Evolutionary conservation across 2,113 vertebrate genomes (phyloP).

Genomic region (Strix aluco): DNA sequence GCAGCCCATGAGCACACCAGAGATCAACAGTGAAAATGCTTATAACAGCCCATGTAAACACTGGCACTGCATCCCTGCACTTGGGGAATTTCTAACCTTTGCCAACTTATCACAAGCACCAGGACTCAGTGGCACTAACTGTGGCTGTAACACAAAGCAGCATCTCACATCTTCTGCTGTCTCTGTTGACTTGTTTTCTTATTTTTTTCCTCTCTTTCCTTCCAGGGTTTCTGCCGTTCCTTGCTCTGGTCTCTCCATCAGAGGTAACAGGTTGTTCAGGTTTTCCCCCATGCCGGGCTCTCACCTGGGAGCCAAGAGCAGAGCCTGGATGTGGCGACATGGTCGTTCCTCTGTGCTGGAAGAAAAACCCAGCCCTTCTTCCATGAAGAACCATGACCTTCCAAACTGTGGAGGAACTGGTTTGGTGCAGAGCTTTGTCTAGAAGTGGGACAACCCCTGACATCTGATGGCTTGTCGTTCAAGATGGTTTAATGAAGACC

Average conservation of each 20-base stretch:
- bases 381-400: neutral
- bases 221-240: neutral
- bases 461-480: neutral
- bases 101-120: neutral
- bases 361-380: neutral
- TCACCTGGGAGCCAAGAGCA: neutral
- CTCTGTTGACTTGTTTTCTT: neutral
- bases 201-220: neutral
- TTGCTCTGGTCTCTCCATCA: neutral
- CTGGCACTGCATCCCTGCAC: neutral
- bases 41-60: neutral
- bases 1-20: rapidly evolving
- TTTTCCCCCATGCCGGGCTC: rapidly evolving
- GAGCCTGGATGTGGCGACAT: rapidly evolving
- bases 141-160: neutral
- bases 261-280: too few species aligned
- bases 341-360: rapidly evolving
- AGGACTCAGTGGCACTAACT: neutral
- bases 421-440: neutral
- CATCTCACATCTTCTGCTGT: rapidly evolving
- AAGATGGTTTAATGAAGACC: neutral
- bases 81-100: neutral
- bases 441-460: neutral
- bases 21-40: neutral
- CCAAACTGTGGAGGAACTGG: neutral